Percentiles rank a stretch among this genome's conserved stretches.
Evolutionary conservation across 2,888 invertebrate genomes (phyloP).

Genomic region (Eudemis profundana): DNA sequence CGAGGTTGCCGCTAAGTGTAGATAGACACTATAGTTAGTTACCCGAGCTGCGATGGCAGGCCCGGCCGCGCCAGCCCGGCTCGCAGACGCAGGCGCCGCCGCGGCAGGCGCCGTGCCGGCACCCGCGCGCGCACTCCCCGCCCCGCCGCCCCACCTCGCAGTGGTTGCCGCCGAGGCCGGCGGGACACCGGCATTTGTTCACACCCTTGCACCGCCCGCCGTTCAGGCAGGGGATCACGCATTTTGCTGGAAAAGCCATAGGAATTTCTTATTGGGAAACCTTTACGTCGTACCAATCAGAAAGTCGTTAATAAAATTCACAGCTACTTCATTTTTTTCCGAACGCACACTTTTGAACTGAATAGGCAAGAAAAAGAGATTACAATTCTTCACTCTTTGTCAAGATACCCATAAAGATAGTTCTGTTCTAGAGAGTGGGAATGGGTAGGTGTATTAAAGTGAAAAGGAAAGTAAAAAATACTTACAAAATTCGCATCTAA

Average conservation of each 20-base stretch:
- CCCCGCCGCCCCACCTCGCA: conserved; percentile 94
- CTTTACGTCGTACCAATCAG: too few relatives aligned
- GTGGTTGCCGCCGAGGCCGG: conserved; percentile 94
- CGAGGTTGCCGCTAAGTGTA: too few relatives aligned
- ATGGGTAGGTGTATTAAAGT: neutral
- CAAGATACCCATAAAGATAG: too few relatives aligned
- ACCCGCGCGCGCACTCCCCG: conserved; percentile 90
- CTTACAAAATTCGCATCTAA: conserved; percentile 96
- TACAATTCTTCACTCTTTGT: too few relatives aligned
- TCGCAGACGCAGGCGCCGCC: conserved; percentile 91
- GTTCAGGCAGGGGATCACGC: conserved; percentile 95
- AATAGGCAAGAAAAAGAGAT: too few relatives aligned
- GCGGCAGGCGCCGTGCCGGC: conserved; percentile 91
- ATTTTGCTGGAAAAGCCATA: conserved; percentile 87
- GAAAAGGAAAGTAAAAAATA: conserved; percentile 51
- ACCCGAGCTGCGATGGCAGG: conserved; percentile 90
- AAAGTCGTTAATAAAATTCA: too few relatives aligned
- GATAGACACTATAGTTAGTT: neutral
- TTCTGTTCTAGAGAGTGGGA: too few relatives aligned
- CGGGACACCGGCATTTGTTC: conserved; percentile 95
- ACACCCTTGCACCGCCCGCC: conserved; percentile 95
- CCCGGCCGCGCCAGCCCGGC: conserved; percentile 92
- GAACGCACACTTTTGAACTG: too few relatives aligned
- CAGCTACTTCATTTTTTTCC: too few relatives aligned
- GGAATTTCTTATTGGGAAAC: neutral